A percentile compares a stretch with the other conserved stretches of the same genome.
Evolutionary conservation across 2,797 vertebrate genomes (phyloP).

Genomic region (Pipistrellus kuhlii): DNA sequence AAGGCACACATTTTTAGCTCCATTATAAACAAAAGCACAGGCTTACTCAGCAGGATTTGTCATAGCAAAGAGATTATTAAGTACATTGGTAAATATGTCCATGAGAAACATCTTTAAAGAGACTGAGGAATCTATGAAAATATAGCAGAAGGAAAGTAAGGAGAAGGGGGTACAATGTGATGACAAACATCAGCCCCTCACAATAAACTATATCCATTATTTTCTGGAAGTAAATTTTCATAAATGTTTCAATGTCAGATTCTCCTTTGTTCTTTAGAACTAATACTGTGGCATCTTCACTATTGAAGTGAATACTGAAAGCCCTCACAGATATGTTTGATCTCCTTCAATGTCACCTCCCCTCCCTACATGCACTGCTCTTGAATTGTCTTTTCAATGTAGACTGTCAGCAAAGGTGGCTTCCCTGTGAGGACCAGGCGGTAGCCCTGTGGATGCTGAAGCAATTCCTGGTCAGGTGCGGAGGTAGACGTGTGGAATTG

Average conservation of each 20-base stretch:
- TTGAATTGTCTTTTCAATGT: neutral
- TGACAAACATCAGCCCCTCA: neutral
- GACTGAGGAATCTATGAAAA: neutral
- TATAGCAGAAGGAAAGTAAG: neutral
- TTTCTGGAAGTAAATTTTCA: conserved; percentile 10
- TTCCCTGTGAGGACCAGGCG: neutral
- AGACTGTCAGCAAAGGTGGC: neutral
- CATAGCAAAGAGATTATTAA: neutral
- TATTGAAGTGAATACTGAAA: conserved; percentile 23
- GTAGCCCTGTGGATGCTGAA: neutral
- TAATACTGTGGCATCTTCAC: neutral
- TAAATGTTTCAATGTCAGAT: neutral
- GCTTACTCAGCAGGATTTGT: neutral
- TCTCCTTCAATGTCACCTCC: neutral
- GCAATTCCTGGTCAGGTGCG: neutral
- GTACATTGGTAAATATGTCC: neutral
- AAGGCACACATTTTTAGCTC: neutral
- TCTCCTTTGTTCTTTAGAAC: neutral
- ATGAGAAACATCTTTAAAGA: neutral
- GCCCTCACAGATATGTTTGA: neutral
- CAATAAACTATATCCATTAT: neutral
- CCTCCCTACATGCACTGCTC: neutral
- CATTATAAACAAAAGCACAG: neutral
- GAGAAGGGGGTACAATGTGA: neutral
- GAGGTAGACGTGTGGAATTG: neutral